These are phyloP conservation scores for Cenopis cana DNA, from an alignment of 2,888 invertebrate species.

Conservation along the genomic window DNA sequence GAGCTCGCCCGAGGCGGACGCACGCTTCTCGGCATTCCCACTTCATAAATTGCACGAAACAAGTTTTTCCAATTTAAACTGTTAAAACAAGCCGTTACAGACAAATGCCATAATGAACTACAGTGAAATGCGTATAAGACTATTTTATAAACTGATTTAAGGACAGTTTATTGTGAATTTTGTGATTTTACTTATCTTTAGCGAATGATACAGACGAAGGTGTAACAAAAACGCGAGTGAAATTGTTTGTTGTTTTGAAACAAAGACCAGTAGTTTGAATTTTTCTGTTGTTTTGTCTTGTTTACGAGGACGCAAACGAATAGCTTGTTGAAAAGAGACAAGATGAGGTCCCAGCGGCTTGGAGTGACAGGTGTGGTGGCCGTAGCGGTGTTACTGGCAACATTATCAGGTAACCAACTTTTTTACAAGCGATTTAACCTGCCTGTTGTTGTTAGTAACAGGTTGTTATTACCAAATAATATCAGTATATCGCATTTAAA, in stretches of 20 bases:
- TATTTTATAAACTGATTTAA: conserved; percentile 61
- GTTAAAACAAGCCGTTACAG: conserved; percentile 49
- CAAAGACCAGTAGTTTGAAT: conserved; percentile 68
- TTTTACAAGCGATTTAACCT: conserved; percentile 27
- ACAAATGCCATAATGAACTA: conserved; percentile 69
- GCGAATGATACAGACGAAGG: conserved; percentile 71
- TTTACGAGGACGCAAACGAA: conserved; percentile 68
- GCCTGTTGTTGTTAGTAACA: conserved; percentile 22
- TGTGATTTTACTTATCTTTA: conserved; percentile 73
- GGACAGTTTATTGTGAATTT: conserved; percentile 70
- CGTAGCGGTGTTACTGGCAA: conserved; percentile 75
- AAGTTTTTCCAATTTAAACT: conserved; percentile 67
- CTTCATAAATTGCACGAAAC: conserved; percentile 69
- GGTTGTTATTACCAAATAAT: conserved; percentile 3
- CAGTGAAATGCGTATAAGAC: conserved; percentile 59
- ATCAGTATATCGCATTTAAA: neutral
- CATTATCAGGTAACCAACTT: conserved; percentile 76
- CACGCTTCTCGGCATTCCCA: conserved; percentile 55
- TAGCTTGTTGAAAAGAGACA: conserved; percentile 79
- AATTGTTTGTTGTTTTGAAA: conserved; percentile 74
- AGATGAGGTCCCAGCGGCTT: conserved; percentile 72
- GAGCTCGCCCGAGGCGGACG: conserved; percentile 70
- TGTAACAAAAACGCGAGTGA: conserved; percentile 75
- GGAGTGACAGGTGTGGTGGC: conserved; percentile 82
- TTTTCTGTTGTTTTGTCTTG: conserved; percentile 73